Conservation (phyloP, 2,113 vertebrate genomes). For the Megaptera novaeangliae region DNA sequence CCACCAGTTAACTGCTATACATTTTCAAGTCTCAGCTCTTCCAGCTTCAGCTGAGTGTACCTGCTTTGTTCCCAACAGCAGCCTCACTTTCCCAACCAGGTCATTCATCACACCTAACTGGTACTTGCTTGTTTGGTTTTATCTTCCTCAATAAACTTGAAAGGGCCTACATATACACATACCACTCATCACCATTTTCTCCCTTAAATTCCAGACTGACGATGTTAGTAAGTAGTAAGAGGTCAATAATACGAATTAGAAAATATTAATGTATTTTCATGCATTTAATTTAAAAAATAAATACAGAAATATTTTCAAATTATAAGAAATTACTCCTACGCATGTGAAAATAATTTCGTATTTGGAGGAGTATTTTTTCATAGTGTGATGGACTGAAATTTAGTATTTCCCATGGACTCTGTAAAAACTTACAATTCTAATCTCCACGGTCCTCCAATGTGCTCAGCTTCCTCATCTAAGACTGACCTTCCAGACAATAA, state of each 20-base stretch:
- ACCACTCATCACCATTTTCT: neutral
- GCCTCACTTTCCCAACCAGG: neutral
- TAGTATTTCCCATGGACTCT: neutral
- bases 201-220: neutral
- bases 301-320: neutral
- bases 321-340: neutral
- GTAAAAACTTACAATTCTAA: neutral
- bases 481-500: neutral
- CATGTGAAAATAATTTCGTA: neutral
- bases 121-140: neutral
- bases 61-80: neutral
- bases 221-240: neutral
- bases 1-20: neutral
- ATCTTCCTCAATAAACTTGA: constrained; percentile 25
- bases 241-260: neutral
- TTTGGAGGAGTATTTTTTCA: neutral
- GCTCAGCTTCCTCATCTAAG: neutral
- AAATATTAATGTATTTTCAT: neutral
- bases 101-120: neutral
- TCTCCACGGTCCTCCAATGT: neutral
- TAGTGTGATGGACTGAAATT: neutral
- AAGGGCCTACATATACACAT: neutral
- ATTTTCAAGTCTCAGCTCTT: neutral
- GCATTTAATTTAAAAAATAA: neutral
- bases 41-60: neutral